Evolutionary conservation across 2,888 invertebrate species (phyloP).

Genomic region (Pteria penguin): DNA sequence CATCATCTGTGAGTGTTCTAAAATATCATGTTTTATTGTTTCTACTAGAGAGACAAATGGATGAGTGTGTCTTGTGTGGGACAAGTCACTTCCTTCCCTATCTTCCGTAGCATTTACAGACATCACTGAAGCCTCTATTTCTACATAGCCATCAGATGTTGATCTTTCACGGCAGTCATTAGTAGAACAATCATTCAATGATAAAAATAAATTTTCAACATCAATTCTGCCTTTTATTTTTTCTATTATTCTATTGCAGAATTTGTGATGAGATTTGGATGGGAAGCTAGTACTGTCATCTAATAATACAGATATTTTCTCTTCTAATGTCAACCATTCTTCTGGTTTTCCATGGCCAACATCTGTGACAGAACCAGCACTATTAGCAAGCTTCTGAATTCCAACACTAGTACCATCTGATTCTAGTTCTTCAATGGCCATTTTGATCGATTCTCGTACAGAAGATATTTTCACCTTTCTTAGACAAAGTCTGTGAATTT

Average conservation of each 20-base stretch:
- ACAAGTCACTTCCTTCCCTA: neutral
- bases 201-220: constrained; percentile 8
- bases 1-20: constrained; percentile 46
- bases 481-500: constrained; percentile 60
- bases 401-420: constrained; percentile 50
- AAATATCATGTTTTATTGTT: constrained; percentile 44
- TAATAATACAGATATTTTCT: constrained; percentile 60
- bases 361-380: constrained; percentile 50
- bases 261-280: constrained; percentile 2
- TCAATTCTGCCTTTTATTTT: constrained; percentile 25
- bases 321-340: constrained; percentile 69
- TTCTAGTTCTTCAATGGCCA: constrained; percentile 53
- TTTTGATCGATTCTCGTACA: constrained; percentile 69
- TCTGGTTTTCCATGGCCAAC: constrained; percentile 55
- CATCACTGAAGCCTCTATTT: neutral
- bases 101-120: neutral
- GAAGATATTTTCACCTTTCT: constrained; percentile 70
- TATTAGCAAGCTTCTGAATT: constrained; percentile 36
- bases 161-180: neutral
- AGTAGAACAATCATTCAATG: neutral
- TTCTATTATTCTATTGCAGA: constrained; percentile 21
- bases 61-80: neutral
- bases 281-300: constrained; percentile 16
- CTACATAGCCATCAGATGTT: constrained; percentile 2
- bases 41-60: constrained; percentile 25